phyloP scores from a whole-genome alignment of 2,113 vertebrate species.

The Chitala chitala region DNA sequence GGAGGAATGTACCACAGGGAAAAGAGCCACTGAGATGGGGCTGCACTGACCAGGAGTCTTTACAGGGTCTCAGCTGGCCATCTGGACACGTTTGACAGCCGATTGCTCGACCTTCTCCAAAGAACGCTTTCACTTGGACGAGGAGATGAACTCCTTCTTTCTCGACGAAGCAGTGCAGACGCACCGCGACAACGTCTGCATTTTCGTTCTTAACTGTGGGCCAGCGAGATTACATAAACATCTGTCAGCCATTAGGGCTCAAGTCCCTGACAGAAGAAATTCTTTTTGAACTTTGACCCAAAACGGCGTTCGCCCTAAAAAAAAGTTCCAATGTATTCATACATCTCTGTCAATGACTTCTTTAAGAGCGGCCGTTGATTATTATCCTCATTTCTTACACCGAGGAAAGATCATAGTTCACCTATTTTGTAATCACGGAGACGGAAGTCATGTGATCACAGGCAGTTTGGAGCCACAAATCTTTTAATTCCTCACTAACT shows the following conservation, averaged over 20 bases:
- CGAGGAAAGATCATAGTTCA: constrained; percentile 16
- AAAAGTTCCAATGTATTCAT: constrained; percentile 18
- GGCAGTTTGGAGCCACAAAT: constrained; percentile 22
- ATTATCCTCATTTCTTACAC: constrained; percentile 18
- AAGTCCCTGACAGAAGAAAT: constrained; percentile 38
- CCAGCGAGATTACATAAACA: constrained; percentile 54
- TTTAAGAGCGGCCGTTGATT: constrained; percentile 18
- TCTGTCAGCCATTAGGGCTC: constrained; percentile 58
- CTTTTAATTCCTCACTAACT: constrained; percentile 22
- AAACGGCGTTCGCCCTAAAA: constrained; percentile 29
- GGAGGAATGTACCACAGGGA: constrained; percentile 43
- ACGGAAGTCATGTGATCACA: constrained; percentile 2
- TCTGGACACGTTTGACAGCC: constrained; percentile 36
- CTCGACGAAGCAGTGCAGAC: background rate
- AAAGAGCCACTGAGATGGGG: constrained; percentile 48
- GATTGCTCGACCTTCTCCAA: constrained; percentile 29
- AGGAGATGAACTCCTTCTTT: background rate
- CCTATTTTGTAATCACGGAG: constrained; percentile 5
- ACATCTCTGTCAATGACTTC: constrained; percentile 16
- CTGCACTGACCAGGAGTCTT: background rate
- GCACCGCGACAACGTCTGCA: background rate
- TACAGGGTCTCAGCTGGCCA: constrained; percentile 29
- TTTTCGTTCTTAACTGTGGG: constrained; percentile 42
- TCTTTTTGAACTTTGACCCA: constrained; percentile 51
- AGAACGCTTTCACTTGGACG: constrained; percentile 35